phyloP scores from a whole-genome alignment of 2,113 vertebrate species.

The Lophura nycthemera region DNA sequence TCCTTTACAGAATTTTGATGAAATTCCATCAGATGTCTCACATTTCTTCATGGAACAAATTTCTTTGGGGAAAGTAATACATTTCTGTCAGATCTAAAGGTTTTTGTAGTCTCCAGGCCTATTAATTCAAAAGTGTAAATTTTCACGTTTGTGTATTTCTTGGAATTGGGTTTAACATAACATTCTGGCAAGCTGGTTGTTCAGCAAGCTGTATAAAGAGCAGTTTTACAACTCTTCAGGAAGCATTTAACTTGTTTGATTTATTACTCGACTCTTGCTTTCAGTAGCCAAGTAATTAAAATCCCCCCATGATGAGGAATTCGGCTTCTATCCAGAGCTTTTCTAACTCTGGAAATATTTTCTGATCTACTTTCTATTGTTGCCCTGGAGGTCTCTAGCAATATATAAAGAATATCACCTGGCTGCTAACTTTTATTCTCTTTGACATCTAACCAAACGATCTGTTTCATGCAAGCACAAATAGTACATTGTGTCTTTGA shows the following conservation, averaged over 20 bases:
- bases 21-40: not conserved
- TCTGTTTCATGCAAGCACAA: not conserved
- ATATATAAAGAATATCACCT: not conserved
- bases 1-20: not conserved
- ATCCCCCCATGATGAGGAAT: not conserved
- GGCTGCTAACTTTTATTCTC: not conserved
- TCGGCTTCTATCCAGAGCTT: not conserved
- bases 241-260: not conserved
- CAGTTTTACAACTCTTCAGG: not conserved
- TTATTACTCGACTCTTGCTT: not conserved
- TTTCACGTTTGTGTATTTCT: not conserved
- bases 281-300: constrained; percentile 14
- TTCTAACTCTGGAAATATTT: not conserved
- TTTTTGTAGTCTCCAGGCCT: not conserved
- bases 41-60: not conserved
- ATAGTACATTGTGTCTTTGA: not conserved
- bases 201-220: not conserved
- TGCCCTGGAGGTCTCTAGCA: not conserved
- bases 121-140: not conserved
- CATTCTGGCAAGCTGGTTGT: not conserved
- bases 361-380: not conserved
- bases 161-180: not conserved
- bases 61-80: not conserved
- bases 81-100: not conserved
- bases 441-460: not conserved